These are phyloP conservation scores for Diplodus sargus DNA, from an alignment of 2,797 vertebrate species.

Conservation along the genomic window DNA sequence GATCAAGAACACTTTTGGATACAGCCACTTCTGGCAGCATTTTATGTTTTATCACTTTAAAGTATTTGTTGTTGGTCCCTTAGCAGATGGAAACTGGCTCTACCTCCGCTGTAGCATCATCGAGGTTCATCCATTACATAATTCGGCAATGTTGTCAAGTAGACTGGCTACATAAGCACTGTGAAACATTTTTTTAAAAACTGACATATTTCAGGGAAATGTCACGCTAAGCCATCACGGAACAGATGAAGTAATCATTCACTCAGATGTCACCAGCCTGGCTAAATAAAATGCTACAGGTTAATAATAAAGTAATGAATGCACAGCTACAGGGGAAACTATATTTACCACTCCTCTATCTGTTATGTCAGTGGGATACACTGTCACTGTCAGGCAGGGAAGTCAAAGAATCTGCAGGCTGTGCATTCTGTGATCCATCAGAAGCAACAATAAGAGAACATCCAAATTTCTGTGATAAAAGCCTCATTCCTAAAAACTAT, in stretches of 20 bases:
- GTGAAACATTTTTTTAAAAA: background rate
- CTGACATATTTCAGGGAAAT: slow-evolving; percentile 14
- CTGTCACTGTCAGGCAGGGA: slow-evolving; percentile 15
- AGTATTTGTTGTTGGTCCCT: slow-evolving; percentile 33
- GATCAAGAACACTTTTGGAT: background rate
- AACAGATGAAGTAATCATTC: background rate
- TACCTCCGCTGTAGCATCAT: slow-evolving; percentile 45
- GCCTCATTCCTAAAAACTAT: background rate
- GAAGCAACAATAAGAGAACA: slow-evolving; percentile 1
- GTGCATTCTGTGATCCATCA: background rate
- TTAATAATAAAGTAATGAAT: background rate
- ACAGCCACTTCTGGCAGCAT: background rate
- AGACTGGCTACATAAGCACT: slow-evolving; percentile 6
- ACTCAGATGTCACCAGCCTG: background rate
- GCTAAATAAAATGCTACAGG: background rate
- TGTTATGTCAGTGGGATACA: slow-evolving; percentile 29
- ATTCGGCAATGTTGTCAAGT: slow-evolving; percentile 29
- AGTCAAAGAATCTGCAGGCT: slow-evolving; percentile 11
- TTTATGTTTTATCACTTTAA: slow-evolving; percentile 16
- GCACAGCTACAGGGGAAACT: background rate
- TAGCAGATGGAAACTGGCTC: slow-evolving; percentile 40
- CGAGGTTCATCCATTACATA: slow-evolving; percentile 60
- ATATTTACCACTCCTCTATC: slow-evolving; percentile 11
- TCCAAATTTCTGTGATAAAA: slow-evolving; percentile 17
- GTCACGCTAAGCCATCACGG: background rate